These are phyloP conservation scores for Blastomussa wellsi DNA, from an alignment of 92 coral and sea anemone species.

Conservation along the genomic window DNA sequence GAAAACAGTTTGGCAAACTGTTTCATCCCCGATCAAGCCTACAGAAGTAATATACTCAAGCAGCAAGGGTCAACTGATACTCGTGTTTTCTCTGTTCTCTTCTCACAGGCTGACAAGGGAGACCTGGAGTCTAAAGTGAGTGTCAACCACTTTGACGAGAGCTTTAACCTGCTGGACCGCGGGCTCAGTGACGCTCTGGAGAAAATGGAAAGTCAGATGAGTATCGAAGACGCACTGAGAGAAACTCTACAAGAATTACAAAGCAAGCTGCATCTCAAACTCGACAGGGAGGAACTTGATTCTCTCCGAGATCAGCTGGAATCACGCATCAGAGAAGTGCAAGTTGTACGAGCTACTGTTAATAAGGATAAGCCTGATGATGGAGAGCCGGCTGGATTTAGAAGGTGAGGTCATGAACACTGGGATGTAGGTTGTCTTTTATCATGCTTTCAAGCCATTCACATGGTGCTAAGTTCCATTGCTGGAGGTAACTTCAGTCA, in stretches of 20 bases:
- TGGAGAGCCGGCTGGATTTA: slow-evolving; percentile 95
- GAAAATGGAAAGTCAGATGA: slow-evolving; percentile 95
- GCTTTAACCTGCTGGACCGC: slow-evolving; percentile 88
- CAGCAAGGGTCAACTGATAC: too few species aligned
- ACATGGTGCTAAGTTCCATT: neutral
- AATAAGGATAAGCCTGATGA: slow-evolving; percentile 84
- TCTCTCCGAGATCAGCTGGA: slow-evolving; percentile 79
- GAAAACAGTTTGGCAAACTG: too few species aligned
- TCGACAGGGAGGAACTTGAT: slow-evolving; percentile 84
- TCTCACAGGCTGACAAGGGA: slow-evolving; percentile 77
- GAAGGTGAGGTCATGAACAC: slow-evolving; percentile 63
- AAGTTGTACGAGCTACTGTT: slow-evolving; percentile 65
- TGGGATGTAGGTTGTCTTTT: too few species aligned
- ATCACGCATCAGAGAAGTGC: slow-evolving; percentile 86
- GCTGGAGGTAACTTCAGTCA: neutral
- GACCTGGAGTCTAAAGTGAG: slow-evolving; percentile 91
- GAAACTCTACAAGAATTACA: slow-evolving; percentile 83
- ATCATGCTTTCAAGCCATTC: neutral
- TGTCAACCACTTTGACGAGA: slow-evolving; percentile 86
- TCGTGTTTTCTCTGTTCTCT: neutral
- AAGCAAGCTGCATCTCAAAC: slow-evolving; percentile 75
- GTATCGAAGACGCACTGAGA: slow-evolving; percentile 84
- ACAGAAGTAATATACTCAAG: too few species aligned
- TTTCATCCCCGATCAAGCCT: neutral
- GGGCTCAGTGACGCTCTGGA: slow-evolving; percentile 92